A percentile compares a stretch with the other conserved stretches of the same genome.
Evolutionary conservation across 2,888 invertebrate species (phyloP).

Genomic region (Leucophora obtusa): DNA sequence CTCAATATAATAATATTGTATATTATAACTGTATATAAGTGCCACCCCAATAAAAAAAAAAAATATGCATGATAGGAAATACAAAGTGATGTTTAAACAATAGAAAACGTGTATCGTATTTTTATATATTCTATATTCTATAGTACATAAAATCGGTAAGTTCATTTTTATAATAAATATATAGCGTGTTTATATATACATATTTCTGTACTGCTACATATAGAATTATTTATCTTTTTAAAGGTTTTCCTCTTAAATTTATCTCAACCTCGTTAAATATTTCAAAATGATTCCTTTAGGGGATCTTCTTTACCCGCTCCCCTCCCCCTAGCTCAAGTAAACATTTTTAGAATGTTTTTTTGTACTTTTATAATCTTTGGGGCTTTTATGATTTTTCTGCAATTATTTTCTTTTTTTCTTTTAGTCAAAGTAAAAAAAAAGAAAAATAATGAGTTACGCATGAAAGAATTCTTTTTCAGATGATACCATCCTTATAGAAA

Average conservation of each 20-base stretch:
- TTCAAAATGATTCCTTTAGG: neutral
- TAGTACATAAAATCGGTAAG: too few species aligned
- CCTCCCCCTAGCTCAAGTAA: slow-evolving; percentile 6
- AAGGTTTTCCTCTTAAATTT: neutral
- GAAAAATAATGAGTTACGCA: slow-evolving; percentile 78
- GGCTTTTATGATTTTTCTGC: slow-evolving; percentile 57
- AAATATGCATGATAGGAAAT: neutral
- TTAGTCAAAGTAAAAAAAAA: slow-evolving; percentile 60
- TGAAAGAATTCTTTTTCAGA: slow-evolving; percentile 75
- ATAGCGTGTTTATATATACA: neutral
- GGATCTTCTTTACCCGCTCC: neutral
- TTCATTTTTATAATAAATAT: neutral
- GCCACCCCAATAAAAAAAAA: too few species aligned
- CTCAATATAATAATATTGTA: too few species aligned
- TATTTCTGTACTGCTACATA: neutral
- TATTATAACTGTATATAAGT: too few species aligned
- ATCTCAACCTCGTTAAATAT: slow-evolving; percentile 40
- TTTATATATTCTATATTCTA: neutral
- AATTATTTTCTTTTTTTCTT: slow-evolving; percentile 59
- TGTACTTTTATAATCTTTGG: slow-evolving; percentile 51
- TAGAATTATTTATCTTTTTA: neutral
- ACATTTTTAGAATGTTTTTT: slow-evolving; percentile 29
- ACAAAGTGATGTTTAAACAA: slow-evolving; percentile 10
- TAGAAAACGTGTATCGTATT: slow-evolving; percentile 28
- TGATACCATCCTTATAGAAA: slow-evolving; percentile 55